phyloP scores from a whole-genome alignment of 1,140 invertebrate species.

The Acromyrmex heyeri region DNA sequence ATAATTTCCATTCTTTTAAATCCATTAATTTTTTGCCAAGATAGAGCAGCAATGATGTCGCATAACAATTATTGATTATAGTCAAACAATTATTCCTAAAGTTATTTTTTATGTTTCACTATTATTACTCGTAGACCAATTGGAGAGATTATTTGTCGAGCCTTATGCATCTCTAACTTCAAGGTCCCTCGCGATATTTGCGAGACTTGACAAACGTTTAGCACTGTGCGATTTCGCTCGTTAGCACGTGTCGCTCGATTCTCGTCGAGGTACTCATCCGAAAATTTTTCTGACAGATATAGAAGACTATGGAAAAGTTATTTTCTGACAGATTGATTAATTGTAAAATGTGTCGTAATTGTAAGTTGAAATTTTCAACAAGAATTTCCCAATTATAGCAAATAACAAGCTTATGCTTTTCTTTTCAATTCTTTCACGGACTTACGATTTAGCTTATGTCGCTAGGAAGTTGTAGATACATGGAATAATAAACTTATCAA shows the following conservation, averaged over 20 bases:
- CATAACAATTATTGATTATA: neutral
- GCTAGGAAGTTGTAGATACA: neutral
- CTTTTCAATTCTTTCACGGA: neutral
- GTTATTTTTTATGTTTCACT: neutral
- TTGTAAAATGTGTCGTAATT: no score
- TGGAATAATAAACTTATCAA: constrained; percentile 41
- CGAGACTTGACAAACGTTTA: constrained; percentile 46
- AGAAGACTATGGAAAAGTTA: neutral
- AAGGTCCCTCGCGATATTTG: constrained; percentile 50
- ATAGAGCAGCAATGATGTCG: neutral
- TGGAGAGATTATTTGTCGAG: constrained; percentile 29
- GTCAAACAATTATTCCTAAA: constrained; percentile 25
- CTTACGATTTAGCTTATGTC: neutral
- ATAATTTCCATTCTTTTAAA: neutral
- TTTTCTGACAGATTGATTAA: neutral
- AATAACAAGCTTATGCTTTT: neutral
- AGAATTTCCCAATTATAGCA: neutral
- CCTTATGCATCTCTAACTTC: constrained; percentile 30
- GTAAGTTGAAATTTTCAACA: neutral
- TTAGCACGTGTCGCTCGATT: constrained; percentile 39
- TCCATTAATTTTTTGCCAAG: neutral
- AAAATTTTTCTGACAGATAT: neutral
- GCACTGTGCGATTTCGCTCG: constrained; percentile 53
- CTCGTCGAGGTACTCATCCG: constrained; percentile 13
- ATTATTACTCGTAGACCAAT: constrained; percentile 23